These are phyloP conservation scores for Chorisops tibialis DNA, from an alignment of 2,888 invertebrate genomes.

Conservation along the genomic window DNA sequence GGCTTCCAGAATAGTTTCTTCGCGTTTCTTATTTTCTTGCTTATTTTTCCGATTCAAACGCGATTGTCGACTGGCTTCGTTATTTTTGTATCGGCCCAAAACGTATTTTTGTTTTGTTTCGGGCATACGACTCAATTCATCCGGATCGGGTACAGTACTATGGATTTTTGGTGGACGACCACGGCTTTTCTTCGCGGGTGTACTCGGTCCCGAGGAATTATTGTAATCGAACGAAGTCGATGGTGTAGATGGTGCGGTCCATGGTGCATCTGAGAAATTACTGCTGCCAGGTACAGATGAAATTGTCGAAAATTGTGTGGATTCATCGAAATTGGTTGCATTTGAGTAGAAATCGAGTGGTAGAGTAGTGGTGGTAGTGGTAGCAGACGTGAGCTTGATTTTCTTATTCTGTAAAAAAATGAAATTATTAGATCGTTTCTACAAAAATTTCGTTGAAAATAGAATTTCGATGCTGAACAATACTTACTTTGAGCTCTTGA, in stretches of 20 bases:
- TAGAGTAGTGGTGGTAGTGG: too few relatives aligned
- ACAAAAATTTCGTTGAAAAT: too few relatives aligned
- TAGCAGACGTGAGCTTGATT: too few relatives aligned
- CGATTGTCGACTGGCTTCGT: conserved; percentile 73
- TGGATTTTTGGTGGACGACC: conserved; percentile 57
- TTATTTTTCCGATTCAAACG: conserved; percentile 66
- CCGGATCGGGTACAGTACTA: conserved; percentile 33
- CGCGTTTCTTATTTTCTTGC: conserved; percentile 53
- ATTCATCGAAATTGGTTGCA: neutral
- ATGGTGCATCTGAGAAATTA: neutral
- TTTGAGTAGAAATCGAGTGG: too few relatives aligned
- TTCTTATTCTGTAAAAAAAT: too few relatives aligned
- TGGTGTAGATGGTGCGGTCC: conserved; percentile 10
- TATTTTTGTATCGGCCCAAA: conserved; percentile 71
- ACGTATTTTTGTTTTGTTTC: conserved; percentile 59
- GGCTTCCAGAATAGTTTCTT: conserved; percentile 35
- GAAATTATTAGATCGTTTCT: too few relatives aligned
- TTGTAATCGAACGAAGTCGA: neutral
- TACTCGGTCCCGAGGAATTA: neutral
- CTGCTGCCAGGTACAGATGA: neutral
- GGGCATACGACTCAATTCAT: conserved; percentile 39
- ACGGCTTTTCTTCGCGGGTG: conserved; percentile 42
- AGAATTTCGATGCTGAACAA: too few relatives aligned
- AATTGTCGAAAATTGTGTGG: conserved; percentile 2
- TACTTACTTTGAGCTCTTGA: too few relatives aligned